Base-by-base conservation (phyloP, 2,113 vertebrate species). In the Nothocercus nigrocapillus region DNA sequence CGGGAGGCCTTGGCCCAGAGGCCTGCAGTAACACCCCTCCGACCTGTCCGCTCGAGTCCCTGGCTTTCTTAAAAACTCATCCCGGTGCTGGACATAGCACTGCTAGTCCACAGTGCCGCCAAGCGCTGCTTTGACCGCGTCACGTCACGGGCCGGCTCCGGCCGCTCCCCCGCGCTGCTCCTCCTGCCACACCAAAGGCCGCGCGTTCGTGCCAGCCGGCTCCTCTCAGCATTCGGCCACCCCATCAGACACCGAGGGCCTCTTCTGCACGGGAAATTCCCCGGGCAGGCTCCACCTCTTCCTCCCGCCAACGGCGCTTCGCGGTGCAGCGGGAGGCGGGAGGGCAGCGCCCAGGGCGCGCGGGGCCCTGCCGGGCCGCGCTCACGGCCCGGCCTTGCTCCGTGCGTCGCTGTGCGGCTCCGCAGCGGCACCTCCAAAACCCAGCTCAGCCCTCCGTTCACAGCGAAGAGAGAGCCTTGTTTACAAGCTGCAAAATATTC, bases 171-270 rank as follows among this genome's bases (percentile, higher is more conserved):
- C 28, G 44, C 58, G 51, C 68, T 77, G 38, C 7, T 27, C 72
- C 42, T 85, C 78, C 34, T 19, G 21, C 19, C 53, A 93, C 86
- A 87, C 64, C 91, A 81, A 95, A 89, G 47, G 79, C 69, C 9
- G n/a, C 66, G 56, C 88, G 89, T 91, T 90, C 63, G 36, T 85
- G 84, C 93, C 96, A 93, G 66, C 28, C 25, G 69, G 13, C 59
- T 95, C 75, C 63, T 82, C 82, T 69, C 92, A 95, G 89, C 90
- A 85, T 77, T 74, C 90, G 94, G 91, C 95, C 95, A 95, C 36
- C n/a, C 59, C 95, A 93, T 94, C 96, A 97, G 95, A 95, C 44
- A 85, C 42, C n/a, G 13, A 95, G 88, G 61, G 86, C 70, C 80
- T 91, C 66, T 89, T 90, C 94, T 88, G 90, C 83, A 88, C 24